Conservation (phyloP, 2,113 vertebrate species). For the Paralichthys olivaceus region DNA sequence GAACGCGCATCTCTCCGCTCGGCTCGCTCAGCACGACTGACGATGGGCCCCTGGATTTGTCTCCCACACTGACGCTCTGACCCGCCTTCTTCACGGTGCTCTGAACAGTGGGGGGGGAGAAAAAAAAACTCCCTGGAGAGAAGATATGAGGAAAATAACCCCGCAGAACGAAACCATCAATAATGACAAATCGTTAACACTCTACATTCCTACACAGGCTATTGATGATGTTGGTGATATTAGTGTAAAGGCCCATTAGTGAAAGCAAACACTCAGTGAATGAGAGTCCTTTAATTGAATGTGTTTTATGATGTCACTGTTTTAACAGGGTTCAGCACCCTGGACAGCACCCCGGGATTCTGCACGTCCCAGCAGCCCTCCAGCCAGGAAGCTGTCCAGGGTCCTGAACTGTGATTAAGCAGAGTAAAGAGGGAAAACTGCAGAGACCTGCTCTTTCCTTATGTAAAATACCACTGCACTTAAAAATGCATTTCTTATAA, state of each 20-base stretch:
- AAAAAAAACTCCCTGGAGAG: constrained; percentile 31
- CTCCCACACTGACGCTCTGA: constrained; percentile 66
- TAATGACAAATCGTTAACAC: constrained; percentile 20
- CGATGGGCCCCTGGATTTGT: constrained; percentile 70
- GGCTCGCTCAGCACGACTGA: constrained; percentile 76
- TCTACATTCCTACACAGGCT: background rate
- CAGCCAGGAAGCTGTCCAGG: constrained; percentile 46
- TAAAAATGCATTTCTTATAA: background rate
- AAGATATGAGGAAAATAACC: constrained; percentile 29
- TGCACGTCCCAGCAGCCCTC: background rate
- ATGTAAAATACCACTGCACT: constrained; percentile 3
- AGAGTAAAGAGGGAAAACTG: constrained; percentile 14
- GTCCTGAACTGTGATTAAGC: constrained; percentile 52
- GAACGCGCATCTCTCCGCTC: constrained; percentile 73
- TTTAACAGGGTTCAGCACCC: background rate
- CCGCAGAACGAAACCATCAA: constrained; percentile 48
- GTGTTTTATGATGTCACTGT: background rate
- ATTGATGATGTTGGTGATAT: background rate
- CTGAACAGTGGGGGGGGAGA: constrained; percentile 9
- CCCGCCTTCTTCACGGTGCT: constrained; percentile 71
- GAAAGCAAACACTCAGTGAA: background rate
- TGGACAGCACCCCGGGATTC: background rate
- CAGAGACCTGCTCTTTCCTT: background rate
- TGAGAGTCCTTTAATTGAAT: background rate
- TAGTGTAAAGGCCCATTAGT: background rate